These are phyloP conservation scores for Ariopsis seemanni DNA, from an alignment of 2,113 vertebrate species.

Conservation along the genomic window DNA sequence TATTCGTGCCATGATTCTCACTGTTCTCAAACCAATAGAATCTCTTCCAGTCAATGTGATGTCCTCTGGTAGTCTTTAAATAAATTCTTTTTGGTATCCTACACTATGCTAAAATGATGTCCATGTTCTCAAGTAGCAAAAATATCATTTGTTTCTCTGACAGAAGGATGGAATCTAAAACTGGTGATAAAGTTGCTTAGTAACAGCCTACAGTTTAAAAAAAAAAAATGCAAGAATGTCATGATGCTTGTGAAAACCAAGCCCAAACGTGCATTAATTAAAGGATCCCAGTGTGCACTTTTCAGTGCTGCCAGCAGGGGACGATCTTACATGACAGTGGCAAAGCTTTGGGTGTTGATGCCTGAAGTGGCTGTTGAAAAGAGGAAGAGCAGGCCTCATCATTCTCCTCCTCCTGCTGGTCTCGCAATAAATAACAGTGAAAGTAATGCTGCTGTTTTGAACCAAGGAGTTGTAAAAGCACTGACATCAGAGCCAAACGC, in stretches of 20 bases:
- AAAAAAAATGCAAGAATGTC: background rate
- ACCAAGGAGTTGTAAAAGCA: conserved; percentile 58
- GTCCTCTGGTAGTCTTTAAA: background rate
- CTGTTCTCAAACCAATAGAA: background rate
- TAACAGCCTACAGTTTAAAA: no score
- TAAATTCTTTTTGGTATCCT: background rate
- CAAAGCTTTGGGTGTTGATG: background rate
- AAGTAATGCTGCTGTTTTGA: conserved; percentile 61
- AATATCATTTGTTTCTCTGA: background rate
- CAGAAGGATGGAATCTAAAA: background rate
- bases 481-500: conserved; percentile 64
- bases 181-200: background rate
- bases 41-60: background rate
- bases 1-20: background rate
- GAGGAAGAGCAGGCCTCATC: conserved; percentile 41
- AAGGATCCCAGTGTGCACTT: conserved; percentile 23
- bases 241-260: background rate
- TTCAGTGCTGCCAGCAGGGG: conserved; percentile 67
- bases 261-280: background rate
- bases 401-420: conserved; percentile 27
- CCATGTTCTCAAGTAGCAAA: background rate
- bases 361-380: conserved; percentile 26
- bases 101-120: background rate
- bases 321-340: conserved; percentile 53
- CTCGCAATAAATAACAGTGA: conserved; percentile 56